Conservation (phyloP, 2,113 vertebrate species). For the Dermatemys mawii region DNA sequence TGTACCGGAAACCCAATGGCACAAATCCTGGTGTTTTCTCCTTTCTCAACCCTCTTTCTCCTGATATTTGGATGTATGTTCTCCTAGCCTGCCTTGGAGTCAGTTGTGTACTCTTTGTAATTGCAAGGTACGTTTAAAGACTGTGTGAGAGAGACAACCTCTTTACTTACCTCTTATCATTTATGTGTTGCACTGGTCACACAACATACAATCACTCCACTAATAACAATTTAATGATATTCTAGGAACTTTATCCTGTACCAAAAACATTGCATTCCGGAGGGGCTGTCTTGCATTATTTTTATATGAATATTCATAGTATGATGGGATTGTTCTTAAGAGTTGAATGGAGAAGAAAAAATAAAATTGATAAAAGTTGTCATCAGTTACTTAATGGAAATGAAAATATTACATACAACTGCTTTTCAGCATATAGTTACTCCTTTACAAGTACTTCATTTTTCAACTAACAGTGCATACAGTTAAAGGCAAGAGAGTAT, state of each 20-base stretch:
- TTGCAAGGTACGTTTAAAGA: constrained; percentile 88
- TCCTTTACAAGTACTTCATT: not conserved
- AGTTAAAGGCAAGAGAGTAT: not conserved
- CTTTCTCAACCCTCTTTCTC: constrained; percentile 95
- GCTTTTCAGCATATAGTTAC: not conserved
- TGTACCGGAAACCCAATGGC: constrained; percentile 97
- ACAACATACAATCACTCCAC: not conserved
- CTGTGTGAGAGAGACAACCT: not conserved
- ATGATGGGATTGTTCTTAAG: not conserved
- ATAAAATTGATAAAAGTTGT: not conserved
- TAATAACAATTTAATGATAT: not conserved
- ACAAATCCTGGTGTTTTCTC: constrained; percentile 98
- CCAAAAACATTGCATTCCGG: not conserved
- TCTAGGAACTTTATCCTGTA: not conserved
- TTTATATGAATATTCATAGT: not conserved
- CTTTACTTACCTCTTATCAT: not conserved
- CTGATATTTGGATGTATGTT: constrained; percentile 99
- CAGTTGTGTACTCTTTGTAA: constrained; percentile 98
- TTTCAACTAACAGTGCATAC: not conserved
- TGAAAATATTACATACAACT: not conserved
- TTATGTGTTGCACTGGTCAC: not conserved
- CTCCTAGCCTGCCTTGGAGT: constrained; percentile 96
- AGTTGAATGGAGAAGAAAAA: not conserved
- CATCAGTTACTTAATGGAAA: not conserved
- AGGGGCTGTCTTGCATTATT: not conserved